Conservation (phyloP, 2,113 vertebrate genomes). For the Pseudolaguvia tuberculata region DNA sequence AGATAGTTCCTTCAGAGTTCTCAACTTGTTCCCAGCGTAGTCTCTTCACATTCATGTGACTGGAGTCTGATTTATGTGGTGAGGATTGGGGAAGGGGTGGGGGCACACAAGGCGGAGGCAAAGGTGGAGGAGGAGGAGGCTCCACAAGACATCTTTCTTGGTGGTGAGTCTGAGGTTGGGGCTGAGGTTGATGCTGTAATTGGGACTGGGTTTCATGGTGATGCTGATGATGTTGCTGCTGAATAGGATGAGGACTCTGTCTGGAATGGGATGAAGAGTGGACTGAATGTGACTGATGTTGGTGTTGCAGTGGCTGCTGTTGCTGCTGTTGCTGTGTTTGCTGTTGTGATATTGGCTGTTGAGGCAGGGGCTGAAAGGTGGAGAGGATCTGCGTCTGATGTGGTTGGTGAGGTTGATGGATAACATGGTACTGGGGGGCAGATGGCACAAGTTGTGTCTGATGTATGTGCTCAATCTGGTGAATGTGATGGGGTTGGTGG, state of each 20-base stretch:
- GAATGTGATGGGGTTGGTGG: constrained; percentile 66
- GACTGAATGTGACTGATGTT: constrained; percentile 51
- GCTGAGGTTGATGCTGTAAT: constrained; percentile 51
- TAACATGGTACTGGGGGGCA: constrained; percentile 60
- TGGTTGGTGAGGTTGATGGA: constrained; percentile 65
- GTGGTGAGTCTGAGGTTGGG: constrained; percentile 57
- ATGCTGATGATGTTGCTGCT: constrained; percentile 61
- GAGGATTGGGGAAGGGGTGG: constrained; percentile 68
- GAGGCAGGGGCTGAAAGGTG: constrained; percentile 64
- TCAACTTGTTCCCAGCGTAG: constrained; percentile 98
- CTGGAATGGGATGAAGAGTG: constrained; percentile 59
- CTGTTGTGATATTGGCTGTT: constrained; percentile 48
- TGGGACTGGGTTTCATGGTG: constrained; percentile 48
- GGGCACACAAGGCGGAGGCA: constrained; percentile 69
- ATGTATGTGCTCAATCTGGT: constrained; percentile 62
- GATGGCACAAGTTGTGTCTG: constrained; percentile 57
- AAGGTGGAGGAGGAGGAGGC: constrained; percentile 68
- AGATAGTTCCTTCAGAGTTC: constrained; percentile 96
- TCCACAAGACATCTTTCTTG: constrained; percentile 47
- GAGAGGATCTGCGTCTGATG: constrained; percentile 59
- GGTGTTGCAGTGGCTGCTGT: constrained; percentile 53
- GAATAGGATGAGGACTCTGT: constrained; percentile 56
- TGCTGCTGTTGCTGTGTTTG: constrained; percentile 14
- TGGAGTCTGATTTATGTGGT: constrained; percentile 80
- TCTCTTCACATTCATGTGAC: constrained; percentile 95